Evolutionary conservation across 2,113 vertebrate species (phyloP), one percentile per base, ranked within the genome.

Genomic region (Pipa parva): DNA sequence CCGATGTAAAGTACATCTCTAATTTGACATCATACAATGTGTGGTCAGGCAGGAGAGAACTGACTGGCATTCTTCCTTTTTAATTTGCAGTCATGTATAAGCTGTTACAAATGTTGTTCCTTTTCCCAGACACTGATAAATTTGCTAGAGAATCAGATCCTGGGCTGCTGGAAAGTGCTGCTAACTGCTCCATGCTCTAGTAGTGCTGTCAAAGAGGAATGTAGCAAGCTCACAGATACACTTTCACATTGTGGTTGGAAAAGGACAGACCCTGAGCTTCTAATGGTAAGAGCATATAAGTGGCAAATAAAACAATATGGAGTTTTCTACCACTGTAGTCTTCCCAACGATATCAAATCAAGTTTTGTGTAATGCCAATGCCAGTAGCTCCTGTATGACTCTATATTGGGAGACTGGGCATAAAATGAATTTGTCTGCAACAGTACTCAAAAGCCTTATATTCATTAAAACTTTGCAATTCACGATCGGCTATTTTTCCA

Each of bases 121-220:
- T 37, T 5, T 42, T 1, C n/a, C 1, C 77, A 98, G 95, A 79
- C 26, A 54, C 80, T 98, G 61, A 74, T 91, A 4, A 80, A 87
- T 45, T 79, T 78, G 3, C 84, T 98, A 80, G 91, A 93, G 70
- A 80, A 15, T 0, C 33, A 76, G 0, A 75, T 90, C 17, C 73
- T 97, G 61, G 86, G 91, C 25, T 93, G 92, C 76, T 98, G 94
- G 95, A 79, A 73, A 62, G 84, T 80, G 0, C 67, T 88, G 33
- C 79, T 98, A 45, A 73, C 92, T 0, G 92, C 93, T 0, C 39
- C 66, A 4, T 70, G 76, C n/a, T 67, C 73, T 5, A 75, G 87
- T 28, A 62, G 83, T 0, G 18, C 68, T 36, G 76, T 91, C 51
- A 69, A 75, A 0, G 51, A 55, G 39, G 86, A 92, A 72, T 73